Evolutionary conservation across 2,888 invertebrate species (phyloP), one percentile per base, ranked within the genome.

Genomic region (Melanophora roralis): DNA sequence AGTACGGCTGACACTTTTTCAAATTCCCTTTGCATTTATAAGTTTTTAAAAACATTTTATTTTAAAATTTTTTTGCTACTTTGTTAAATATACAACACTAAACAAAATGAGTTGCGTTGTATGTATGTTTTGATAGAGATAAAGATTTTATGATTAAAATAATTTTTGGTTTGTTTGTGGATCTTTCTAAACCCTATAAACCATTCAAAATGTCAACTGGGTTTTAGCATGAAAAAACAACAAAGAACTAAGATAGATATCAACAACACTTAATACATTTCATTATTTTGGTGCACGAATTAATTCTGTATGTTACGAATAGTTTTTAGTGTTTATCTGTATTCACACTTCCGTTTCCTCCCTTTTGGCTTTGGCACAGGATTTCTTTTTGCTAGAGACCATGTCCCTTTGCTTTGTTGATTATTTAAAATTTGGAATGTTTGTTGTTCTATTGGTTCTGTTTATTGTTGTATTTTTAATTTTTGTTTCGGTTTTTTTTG

Each of bases 331-430:
- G 23, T 68, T 16, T 32, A 57, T 77, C 57, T 43, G 57, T 69
- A 69, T 64, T 77, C 69, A 71, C 65, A 80, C 75, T 75, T 80
- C 79, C 79, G 79, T 72, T 80, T 80, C 75, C 79, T 80, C 75
- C 75, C 79, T 75, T 14, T 21, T 43, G n/a, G 16, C 43, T n/a
- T 4, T n/a, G 43, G 32, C 36, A 43, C 69, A 71, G 47, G 65
- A 38, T 49, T 67, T 59, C 27, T 45, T 69, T 57, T 14, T 64
- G 5, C 1, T 8, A 11, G 8, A 12, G 43, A 16, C 21, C 14
- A 51, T 34, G 32, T 51, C 47, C 14, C 12, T 36, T 23, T 4
- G 47, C 14, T 59, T 57, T 23, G 8, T 53, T 62, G 60, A 60
- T 60, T 47, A 45, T 64, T 55, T 75, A 0, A 34, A 38, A 55